Evolutionary conservation across 2,888 invertebrate genomes (phyloP), one percentile per base, ranked within the genome.

Genomic region (Apamea anceps): DNA sequence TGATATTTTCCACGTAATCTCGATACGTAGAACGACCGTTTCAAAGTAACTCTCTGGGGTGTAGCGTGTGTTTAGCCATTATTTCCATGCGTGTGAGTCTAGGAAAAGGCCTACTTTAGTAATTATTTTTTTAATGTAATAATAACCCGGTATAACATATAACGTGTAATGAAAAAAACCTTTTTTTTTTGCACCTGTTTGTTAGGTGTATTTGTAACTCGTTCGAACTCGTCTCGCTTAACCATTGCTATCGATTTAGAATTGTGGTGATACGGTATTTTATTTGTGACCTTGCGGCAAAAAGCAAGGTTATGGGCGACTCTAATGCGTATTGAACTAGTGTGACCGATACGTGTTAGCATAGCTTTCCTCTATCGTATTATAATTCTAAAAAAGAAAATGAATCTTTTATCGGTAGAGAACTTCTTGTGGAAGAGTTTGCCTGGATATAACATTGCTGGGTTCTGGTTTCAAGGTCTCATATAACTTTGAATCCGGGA

Each of bases 341-440:
- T 70, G 65, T 77, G 67, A 63, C 54, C 32, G 77, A 74, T 77
- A 77, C 32, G 77, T 67, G 77, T 67, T 81, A 81, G 72, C 42
- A 57, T 48, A 66, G 57, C 28, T 68, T 71, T 45, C 45, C 28
- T 67, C 37, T 60, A 51, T 48, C 48, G 54, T 21, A 28, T 42
- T 68, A 57, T 7, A 8, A 37, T 60, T 67, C 28, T 67, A 77
- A 37, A 60, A 74, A n/a, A 28, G 10, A 4, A 28, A 63, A 37
- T 76, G 0, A 32, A n/a, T 8, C 12, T 77, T n/a, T 77, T 12
- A 48, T 8, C 8, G 5, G 25, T n/a, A 45, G 32, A 21, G 7
- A n/a, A n/a, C 4, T 62, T 7, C 37, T 21, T 48, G 32, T 60
- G n/a, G 18, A 32, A 73, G n/a, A 1, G 28, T 10, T 54, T 54